A percentile compares a stretch with the other conserved stretches of the same genome.
Conservation (phyloP, 2,797 vertebrate species). For the Pelochelys cantorii region DNA sequence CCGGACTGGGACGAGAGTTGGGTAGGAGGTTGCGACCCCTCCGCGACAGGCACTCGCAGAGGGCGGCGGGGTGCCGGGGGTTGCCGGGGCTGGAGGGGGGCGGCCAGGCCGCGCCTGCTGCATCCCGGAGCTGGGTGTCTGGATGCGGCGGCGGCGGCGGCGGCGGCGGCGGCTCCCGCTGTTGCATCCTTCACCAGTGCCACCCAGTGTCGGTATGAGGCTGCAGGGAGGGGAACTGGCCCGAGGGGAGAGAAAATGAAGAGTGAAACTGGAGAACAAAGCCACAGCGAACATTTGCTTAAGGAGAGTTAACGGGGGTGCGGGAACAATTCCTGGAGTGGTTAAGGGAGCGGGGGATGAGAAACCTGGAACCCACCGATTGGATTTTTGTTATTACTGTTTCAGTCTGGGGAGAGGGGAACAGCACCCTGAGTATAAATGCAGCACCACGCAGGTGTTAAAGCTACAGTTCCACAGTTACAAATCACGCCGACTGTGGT, state of each 20-base stretch:
- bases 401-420: too few relatives aligned
- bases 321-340: too few relatives aligned
- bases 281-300: background rate
- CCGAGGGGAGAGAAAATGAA: background rate
- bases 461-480: background rate
- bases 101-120: background rate
- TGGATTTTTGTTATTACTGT: too few relatives aligned
- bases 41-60: background rate
- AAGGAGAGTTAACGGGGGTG: background rate
- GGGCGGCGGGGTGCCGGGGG: too few relatives aligned
- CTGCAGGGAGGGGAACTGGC: background rate
- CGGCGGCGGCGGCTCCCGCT: too few relatives aligned
- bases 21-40: too few relatives aligned
- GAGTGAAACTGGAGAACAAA: background rate
- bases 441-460: background rate
- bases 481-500: background rate
- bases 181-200: background rate
- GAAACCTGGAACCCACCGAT: too few relatives aligned
- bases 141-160: too few relatives aligned
- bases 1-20: too few relatives aligned
- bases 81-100: background rate
- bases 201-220: background rate
- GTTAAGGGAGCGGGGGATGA: too few relatives aligned
- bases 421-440: too few relatives aligned
- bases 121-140: background rate